Evolutionary conservation across 2,113 vertebrate species (phyloP), one percentile per base, ranked within the genome.

Genomic region (Dascyllus trimaculatus): DNA sequence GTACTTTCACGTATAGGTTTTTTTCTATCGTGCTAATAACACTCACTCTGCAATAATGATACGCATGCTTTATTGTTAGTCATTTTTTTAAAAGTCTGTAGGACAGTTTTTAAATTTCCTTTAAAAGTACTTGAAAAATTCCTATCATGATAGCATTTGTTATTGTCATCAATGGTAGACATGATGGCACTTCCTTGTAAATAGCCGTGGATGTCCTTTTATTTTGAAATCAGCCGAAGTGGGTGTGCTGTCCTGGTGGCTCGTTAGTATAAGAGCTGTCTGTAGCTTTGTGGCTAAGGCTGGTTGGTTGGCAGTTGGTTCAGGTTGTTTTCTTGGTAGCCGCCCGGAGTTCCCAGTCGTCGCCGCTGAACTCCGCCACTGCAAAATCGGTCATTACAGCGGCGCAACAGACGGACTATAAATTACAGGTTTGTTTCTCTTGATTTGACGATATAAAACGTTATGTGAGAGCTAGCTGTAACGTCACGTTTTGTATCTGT

Each of bases 301-400:
- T 81, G 89, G 74, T 59, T 82, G 87, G 69, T 75, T 76, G 64
- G 32, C 32, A 35, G 32, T 35, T 9, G 32, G 32, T 35, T 35
- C 72, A 46, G 89, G 69, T 91, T 95, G 93, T 94, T 93, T 86
- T 94, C 84, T 72, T 91, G 80, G 85, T 90, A 89, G 89, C 89
- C 81, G 81, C 80, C 59, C 86, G 93, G 87, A 81, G 80, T 89
- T 87, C 88, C 78, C 82, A 81, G 15, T 74, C 68, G 85, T 87
- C 79, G 81, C 76, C 48, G 74, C 85, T 86, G 84, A 88, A 79
- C 84, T 88, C 85, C 78, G 86, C 71, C 88, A 68, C 87, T 66
- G 89, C 87, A 81, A 86, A 92, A 77, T 75, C 81, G 26, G 80
- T 80, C 76, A 60, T 71, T 69, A 82, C 76, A 63, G 84, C 87